Conservation (phyloP, 2,113 vertebrate species). For the Calonectris borealis region DNA sequence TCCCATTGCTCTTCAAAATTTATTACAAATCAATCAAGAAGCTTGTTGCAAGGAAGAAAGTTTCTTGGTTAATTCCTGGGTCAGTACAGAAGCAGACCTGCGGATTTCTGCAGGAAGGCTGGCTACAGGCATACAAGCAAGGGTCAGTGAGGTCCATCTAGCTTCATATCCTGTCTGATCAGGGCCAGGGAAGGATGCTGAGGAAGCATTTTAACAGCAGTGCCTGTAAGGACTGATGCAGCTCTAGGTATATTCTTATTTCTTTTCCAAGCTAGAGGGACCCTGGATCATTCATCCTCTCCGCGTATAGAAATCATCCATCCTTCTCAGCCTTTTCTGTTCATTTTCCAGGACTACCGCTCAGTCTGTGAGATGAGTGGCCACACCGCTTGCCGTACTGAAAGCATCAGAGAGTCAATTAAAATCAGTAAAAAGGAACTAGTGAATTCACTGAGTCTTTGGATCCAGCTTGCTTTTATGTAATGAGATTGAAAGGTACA, state of each 20-base stretch:
- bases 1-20: neutral
- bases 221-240: neutral
- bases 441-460: neutral
- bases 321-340: neutral
- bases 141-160: neutral
- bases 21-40: neutral
- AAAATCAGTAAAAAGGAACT: slow-evolving; percentile 2
- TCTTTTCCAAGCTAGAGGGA: neutral
- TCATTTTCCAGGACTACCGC: neutral
- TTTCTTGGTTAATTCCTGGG: neutral
- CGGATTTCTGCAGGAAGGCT: neutral
- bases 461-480: slow-evolving; percentile 6
- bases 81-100: neutral
- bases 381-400: neutral
- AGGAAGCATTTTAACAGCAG: neutral
- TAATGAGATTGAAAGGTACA: slow-evolving; percentile 9
- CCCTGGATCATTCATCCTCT: neutral
- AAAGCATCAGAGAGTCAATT: neutral
- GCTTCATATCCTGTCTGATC: neutral
- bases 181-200: neutral
- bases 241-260: neutral
- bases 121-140: neutral
- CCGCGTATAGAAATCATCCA: neutral
- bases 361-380: neutral
- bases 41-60: neutral